Conservation (phyloP, 2,888 invertebrate species). For the Pristionchus exspectatus region DNA sequence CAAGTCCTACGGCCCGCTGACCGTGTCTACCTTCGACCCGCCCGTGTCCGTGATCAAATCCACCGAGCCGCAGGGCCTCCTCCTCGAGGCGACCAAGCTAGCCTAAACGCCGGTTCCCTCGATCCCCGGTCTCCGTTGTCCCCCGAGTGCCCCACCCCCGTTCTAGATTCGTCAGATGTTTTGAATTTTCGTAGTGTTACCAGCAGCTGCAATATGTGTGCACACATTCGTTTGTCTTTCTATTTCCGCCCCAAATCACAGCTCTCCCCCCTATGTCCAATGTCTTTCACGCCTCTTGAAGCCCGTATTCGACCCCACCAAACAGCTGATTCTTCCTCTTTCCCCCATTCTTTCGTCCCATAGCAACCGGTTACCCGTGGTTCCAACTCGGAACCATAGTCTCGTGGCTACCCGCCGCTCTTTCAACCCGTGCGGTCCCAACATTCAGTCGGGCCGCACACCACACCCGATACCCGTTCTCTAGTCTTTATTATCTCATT, state of each 20-base stretch:
- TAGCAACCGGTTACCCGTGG: constrained; percentile 1
- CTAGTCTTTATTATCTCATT: constrained; percentile 50
- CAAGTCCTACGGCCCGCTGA: constrained; percentile 40
- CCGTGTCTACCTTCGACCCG: constrained; percentile 47
- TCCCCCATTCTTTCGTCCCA: not conserved
- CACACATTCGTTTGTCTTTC: constrained; percentile 1
- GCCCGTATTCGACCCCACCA: constrained; percentile 35
- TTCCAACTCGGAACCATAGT: not conserved
- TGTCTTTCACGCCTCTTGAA: not conserved
- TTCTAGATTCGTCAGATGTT: constrained; percentile 37
- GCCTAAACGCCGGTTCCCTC: constrained; percentile 11
- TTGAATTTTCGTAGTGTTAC: not conserved
- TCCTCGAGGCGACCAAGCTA: constrained; percentile 45
- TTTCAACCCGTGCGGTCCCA: constrained; percentile 34
- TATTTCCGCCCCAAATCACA: constrained; percentile 17
- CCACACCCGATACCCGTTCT: not conserved
- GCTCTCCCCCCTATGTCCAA: not conserved
- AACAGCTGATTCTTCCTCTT: constrained; percentile 7
- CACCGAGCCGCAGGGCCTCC: constrained; percentile 30
- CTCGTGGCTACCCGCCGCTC: constrained; percentile 48
- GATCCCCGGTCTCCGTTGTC: not conserved
- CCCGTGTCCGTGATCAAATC: constrained; percentile 52
- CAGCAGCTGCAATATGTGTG: constrained; percentile 27
- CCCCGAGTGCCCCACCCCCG: constrained; percentile 2
- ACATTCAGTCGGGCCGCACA: not conserved